Conservation (phyloP, 2,797 vertebrate species). For the Bovichtus variegatus region DNA sequence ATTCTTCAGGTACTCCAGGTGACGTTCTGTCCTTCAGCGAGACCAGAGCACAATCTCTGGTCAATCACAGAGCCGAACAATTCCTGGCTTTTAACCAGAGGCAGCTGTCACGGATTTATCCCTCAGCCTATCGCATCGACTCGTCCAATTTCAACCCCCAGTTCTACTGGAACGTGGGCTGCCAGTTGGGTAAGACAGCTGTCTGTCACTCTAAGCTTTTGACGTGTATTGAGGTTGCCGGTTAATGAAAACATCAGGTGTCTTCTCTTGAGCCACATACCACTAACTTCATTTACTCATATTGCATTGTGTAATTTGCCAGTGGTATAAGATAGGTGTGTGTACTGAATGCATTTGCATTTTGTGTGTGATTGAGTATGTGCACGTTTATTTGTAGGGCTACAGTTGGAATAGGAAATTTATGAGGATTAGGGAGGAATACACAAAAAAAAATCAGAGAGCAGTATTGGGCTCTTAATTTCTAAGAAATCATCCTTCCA, state of each 20-base stretch:
- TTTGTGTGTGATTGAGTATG: background rate
- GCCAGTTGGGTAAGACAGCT: conserved; percentile 91
- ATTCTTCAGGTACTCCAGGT: conserved; percentile 88
- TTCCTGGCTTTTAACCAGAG: conserved; percentile 96
- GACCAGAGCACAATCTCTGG: conserved; percentile 93
- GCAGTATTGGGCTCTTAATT: background rate
- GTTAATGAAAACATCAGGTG: conserved; percentile 26
- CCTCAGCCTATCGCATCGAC: conserved; percentile 97
- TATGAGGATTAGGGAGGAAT: conserved; percentile 2
- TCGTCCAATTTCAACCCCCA: conserved; percentile 98
- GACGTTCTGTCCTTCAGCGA: conserved; percentile 98
- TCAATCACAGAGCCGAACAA: conserved; percentile 93
- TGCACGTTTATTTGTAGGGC: background rate
- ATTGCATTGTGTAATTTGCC: background rate
- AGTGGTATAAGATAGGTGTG: background rate
- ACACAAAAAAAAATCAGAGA: conserved; percentile 5
- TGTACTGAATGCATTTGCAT: background rate
- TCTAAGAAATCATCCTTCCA: background rate
- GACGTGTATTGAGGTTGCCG: conserved; percentile 8
- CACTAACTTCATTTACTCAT: background rate
- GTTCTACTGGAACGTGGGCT: conserved; percentile 97
- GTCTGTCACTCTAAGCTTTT: conserved; percentile 12
- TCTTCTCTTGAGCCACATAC: conserved; percentile 10
- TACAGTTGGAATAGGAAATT: background rate
- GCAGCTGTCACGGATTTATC: conserved; percentile 96